phyloP scores from a whole-genome alignment of 2,113 vertebrate genomes.

The Eulemur macaco region DNA sequence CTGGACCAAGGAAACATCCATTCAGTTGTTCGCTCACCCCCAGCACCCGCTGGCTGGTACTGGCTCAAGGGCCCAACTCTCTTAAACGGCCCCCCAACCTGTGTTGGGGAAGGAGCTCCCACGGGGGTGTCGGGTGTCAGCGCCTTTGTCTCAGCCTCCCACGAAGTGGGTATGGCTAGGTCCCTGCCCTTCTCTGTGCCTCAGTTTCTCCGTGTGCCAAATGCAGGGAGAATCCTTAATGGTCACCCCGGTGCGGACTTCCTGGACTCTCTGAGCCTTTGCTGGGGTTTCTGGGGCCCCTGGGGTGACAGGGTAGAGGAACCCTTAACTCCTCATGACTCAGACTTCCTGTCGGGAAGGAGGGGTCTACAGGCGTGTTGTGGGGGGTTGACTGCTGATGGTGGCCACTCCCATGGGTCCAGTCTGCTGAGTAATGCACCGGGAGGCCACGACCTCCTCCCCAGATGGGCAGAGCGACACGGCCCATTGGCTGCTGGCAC shows the following conservation, averaged over 20 bases:
- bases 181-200: neutral
- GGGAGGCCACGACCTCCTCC: neutral
- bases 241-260: neutral
- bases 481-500: fast-evolving
- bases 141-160: neutral
- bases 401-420: neutral
- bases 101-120: neutral
- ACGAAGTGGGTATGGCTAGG: neutral
- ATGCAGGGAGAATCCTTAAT: neutral
- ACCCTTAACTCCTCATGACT: neutral
- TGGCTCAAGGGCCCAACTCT: neutral
- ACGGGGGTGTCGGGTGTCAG: no score
- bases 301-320: neutral
- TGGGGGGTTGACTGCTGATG: neutral
- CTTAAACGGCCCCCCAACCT: neutral
- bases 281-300: neutral
- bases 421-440: neutral
- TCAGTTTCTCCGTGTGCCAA: neutral
- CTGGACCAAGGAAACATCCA: neutral
- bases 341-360: neutral
- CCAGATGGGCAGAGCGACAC: fast-evolving
- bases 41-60: fast-evolving
- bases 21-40: neutral
- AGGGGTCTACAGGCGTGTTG: neutral
- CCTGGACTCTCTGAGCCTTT: neutral